Evolutionary conservation across 2,797 vertebrate species (phyloP), one percentile per base, ranked within the genome.

Genomic region (Tauraco hartlaubi): DNA sequence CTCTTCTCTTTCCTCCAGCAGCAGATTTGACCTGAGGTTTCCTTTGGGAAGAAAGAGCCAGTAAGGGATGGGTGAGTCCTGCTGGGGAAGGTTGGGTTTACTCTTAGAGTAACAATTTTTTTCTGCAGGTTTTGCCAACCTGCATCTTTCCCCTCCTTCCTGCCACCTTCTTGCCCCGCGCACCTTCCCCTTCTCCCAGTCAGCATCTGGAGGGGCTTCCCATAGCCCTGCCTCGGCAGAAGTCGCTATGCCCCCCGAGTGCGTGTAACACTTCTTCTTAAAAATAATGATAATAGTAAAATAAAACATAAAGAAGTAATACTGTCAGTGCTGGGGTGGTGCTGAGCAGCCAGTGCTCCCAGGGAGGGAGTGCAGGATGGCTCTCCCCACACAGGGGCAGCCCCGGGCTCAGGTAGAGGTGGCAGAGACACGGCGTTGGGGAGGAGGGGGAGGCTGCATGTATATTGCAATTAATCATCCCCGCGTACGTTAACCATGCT

Each of bases 401-500:
- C 82, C 78, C 62, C 61, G 15, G 46, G 88, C 96, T 96, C 1
- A 0, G 85, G 67, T 62, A 75, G 91, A 77, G 35, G 88, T 92
- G 82, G 85, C 75, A 86, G 87, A 92, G 46, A 63, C 0, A 15
- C 21, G 15, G 71, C 11, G 0, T 23, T 86, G 90, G 68, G 78
- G 19, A 92, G 84, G 88, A 92, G 39, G 35, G 52, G 41, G 33
- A 94, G 88, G 89, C 90, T 91, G 96, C 88, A 59, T 97, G 96
- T 94, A 84, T 93, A 63, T 98, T 37, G 68, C 97, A 97, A 97
- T 98, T 98, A 98, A 98, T 98, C 98, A 98, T 97, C 95, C 91
- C 90, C 35, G 29, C 68, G 49, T 97, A 95, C 75, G 96, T 98
- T 98, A 98, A 98, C 98, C 97, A 98, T 98, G 98, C 98, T 98